These are phyloP conservation scores for Xyrauchen texanus DNA, from an alignment of 2,113 vertebrate genomes.

Conservation along the genomic window DNA sequence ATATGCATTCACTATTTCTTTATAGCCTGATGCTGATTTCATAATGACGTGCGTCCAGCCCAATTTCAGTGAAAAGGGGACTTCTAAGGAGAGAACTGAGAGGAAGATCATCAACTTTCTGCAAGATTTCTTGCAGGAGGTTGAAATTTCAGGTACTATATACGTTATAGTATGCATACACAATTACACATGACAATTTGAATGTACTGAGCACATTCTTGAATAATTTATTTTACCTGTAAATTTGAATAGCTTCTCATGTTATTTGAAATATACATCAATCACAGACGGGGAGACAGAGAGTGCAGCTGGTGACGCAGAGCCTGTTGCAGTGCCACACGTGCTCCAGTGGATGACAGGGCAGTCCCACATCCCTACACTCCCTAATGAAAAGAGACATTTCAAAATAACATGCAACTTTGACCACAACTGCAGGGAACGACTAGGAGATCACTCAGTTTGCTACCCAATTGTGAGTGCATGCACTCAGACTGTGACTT, in stretches of 20 bases:
- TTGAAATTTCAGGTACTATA: conserved; percentile 6
- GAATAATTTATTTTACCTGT: no score
- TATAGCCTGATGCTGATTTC: conserved; percentile 10
- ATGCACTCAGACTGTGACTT: not conserved
- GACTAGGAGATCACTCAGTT: not conserved
- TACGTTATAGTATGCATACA: no score
- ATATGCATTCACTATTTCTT: no score
- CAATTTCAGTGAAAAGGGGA: not conserved
- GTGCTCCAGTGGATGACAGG: not conserved
- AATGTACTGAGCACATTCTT: no score
- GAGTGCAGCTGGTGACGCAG: not conserved
- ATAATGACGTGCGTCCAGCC: not conserved
- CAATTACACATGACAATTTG: not conserved
- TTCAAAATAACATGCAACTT: not conserved
- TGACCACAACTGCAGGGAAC: not conserved
- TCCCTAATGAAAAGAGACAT: not conserved
- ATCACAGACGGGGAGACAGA: not conserved
- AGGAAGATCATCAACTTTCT: conserved; percentile 12
- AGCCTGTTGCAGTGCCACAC: not conserved
- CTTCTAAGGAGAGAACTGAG: not conserved
- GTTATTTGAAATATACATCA: not conserved
- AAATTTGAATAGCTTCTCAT: no score
- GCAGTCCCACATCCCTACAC: not conserved
- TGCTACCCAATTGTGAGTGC: conserved; percentile 1
- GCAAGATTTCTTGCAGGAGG: conserved; percentile 15